phyloP scores from a whole-genome alignment of 2,888 invertebrate genomes.

The Morpho deidamia region DNA sequence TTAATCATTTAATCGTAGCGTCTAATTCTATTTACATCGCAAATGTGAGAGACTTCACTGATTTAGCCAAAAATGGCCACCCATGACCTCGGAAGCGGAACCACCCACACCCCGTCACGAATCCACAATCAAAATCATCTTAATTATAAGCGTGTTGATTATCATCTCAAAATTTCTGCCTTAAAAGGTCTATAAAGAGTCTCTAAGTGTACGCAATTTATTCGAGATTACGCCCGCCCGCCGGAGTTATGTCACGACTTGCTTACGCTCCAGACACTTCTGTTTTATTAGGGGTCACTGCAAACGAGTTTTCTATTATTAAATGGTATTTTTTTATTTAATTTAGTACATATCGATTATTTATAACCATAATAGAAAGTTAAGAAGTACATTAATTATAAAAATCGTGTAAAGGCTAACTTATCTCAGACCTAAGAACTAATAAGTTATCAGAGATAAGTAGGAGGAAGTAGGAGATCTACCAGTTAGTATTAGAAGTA shows the following conservation, averaged over 20 bases:
- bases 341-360: too few relatives aligned
- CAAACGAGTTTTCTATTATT: not conserved
- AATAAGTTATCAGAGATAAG: too few relatives aligned
- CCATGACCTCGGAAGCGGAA: slow-evolving; percentile 70
- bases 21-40: slow-evolving; percentile 9
- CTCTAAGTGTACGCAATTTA: slow-evolving; percentile 73
- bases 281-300: slow-evolving; percentile 39
- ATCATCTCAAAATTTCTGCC: slow-evolving; percentile 75
- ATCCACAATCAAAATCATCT: slow-evolving; percentile 60
- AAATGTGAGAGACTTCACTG: slow-evolving; percentile 16
- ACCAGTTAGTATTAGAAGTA: too few relatives aligned
- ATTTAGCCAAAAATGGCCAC: slow-evolving; percentile 29
- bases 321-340: not conserved
- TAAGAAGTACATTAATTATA: not conserved
- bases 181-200: slow-evolving; percentile 76
- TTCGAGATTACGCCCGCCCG: slow-evolving; percentile 63
- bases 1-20: too few relatives aligned
- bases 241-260: slow-evolving; percentile 67
- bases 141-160: slow-evolving; percentile 77
- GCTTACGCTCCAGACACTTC: slow-evolving; percentile 57
- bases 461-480: too few relatives aligned
- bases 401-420: too few relatives aligned
- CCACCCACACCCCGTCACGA: slow-evolving; percentile 74
- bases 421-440: too few relatives aligned
- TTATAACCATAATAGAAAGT: too few relatives aligned